Evolutionary conservation across 2,113 vertebrate species (phyloP).

Genomic region (Cacatua alba): DNA sequence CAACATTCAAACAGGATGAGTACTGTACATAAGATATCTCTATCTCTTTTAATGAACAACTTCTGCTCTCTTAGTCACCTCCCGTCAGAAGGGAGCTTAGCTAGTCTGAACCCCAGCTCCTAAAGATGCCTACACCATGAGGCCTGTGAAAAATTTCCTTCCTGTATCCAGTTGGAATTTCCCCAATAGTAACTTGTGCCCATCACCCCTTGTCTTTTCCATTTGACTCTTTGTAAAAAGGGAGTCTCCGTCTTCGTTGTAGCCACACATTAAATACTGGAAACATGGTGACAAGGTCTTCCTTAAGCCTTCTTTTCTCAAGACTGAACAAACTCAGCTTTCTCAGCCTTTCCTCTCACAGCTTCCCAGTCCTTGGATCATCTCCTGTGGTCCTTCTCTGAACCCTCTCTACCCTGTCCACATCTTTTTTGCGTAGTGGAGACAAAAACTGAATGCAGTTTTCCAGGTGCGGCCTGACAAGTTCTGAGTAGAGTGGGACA

Average conservation of each 20-base stretch:
- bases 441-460: not conserved
- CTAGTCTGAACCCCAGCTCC: not conserved
- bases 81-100: not conserved
- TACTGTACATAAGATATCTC: fast-evolving
- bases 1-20: not conserved
- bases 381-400: not conserved
- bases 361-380: not conserved
- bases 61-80: not conserved
- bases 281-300: not conserved
- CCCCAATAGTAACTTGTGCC: not conserved
- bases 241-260: not conserved
- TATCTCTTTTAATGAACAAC: not conserved
- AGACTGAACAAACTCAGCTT: not conserved
- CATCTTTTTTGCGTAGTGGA: not conserved
- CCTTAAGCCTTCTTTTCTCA: not conserved
- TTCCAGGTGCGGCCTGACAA: not conserved
- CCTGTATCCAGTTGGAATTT: not conserved
- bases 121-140: fast-evolving
- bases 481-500: not conserved
- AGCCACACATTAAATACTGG: not conserved
- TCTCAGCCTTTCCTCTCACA: not conserved
- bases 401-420: not conserved
- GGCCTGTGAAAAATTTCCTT: not conserved
- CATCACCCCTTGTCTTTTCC: not conserved
- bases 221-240: not conserved